Conservation (phyloP, 2,888 invertebrate genomes). For the Phengaris alcon region DNA sequence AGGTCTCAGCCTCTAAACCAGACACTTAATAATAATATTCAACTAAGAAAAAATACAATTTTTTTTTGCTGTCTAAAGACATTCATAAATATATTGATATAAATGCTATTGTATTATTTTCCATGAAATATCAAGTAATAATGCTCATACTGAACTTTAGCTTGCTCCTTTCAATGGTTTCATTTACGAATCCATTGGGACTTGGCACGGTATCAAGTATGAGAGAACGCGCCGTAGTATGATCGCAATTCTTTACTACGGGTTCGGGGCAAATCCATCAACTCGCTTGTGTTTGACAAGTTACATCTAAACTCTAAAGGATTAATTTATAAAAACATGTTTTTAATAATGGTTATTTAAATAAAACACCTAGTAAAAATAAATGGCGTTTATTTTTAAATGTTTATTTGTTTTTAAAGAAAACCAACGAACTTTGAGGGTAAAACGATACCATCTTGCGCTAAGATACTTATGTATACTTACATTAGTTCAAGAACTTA, state of each 20-base stretch:
- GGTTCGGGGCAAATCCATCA: conserved; percentile 18
- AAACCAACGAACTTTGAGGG: no score
- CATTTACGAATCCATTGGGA: conserved; percentile 18
- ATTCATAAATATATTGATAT: no score
- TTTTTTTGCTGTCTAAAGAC: neutral
- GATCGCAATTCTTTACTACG: conserved; percentile 13
- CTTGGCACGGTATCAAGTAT: conserved; percentile 17
- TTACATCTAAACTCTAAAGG: neutral
- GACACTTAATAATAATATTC: no score
- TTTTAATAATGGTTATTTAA: no score
- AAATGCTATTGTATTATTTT: neutral
- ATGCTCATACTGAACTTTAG: conserved; percentile 8
- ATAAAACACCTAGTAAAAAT: no score
- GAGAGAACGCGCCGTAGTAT: conserved; percentile 6
- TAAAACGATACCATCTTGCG: no score
- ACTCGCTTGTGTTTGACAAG: neutral
- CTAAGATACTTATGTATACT: no score
- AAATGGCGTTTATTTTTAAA: no score
- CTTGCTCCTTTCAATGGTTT: conserved; percentile 18
- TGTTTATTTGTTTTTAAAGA: no score
- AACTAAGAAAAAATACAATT: neutral
- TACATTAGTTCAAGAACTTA: no score
- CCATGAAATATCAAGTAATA: neutral
- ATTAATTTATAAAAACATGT: neutral
- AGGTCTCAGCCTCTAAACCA: neutral